Conservation (phyloP, 2,797 vertebrate genomes). For the Pipistrellus pygmaeus region DNA sequence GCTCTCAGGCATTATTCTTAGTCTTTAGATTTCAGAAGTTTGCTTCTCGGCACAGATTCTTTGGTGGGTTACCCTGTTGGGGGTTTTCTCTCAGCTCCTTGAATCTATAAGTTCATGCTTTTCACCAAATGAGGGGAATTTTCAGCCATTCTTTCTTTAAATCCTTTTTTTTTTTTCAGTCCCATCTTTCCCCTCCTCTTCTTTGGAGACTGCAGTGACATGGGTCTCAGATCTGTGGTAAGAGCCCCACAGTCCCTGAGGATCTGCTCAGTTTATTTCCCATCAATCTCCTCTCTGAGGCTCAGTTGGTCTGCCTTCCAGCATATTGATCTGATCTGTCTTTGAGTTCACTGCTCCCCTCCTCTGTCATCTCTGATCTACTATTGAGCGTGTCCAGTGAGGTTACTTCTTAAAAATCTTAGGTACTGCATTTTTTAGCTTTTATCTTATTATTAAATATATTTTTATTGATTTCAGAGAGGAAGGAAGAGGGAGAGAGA, state of each 20-base stretch:
- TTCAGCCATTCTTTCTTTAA: neutral
- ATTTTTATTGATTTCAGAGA: too few species aligned
- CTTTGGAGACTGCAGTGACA: fast-evolving
- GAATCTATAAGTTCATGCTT: neutral
- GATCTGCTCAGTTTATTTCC: neutral
- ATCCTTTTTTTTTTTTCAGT: neutral
- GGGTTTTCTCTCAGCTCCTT: too few species aligned
- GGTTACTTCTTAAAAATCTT: too few species aligned
- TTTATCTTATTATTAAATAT: too few species aligned
- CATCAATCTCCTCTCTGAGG: too few species aligned
- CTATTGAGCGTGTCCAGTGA: neutral
- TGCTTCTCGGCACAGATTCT: too few species aligned
- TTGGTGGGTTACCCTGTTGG: too few species aligned
- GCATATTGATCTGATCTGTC: neutral
- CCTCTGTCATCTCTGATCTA: neutral
- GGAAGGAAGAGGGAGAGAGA: too few species aligned
- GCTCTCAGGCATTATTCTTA: neutral
- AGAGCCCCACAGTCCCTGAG: fast-evolving
- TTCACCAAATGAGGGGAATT: neutral
- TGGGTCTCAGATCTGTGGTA: fast-evolving
- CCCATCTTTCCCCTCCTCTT: too few species aligned
- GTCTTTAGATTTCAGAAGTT: neutral
- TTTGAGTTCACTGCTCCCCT: neutral
- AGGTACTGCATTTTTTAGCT: too few species aligned
- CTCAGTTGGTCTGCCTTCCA: too few species aligned